Evolutionary conservation across 2,888 invertebrate genomes (phyloP).

Genomic region (Trichopoda pennipes): DNA sequence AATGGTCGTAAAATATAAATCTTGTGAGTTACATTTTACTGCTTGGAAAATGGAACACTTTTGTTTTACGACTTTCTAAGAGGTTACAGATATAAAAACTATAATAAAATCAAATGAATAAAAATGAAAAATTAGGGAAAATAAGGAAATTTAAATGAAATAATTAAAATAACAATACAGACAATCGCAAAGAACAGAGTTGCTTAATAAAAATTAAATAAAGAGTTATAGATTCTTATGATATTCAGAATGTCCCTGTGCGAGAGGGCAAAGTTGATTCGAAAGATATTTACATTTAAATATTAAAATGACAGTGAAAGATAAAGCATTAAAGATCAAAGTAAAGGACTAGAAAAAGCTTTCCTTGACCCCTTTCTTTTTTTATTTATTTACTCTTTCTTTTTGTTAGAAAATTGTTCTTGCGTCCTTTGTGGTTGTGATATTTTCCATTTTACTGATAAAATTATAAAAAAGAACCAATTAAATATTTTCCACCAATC

Average conservation of each 20-base stretch:
- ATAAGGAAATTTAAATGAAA: slow-evolving; percentile 54
- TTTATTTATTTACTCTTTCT: neutral
- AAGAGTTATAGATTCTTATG: neutral
- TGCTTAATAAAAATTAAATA: neutral
- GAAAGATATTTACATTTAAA: slow-evolving; percentile 74
- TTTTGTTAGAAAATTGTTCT: neutral
- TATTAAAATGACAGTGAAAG: slow-evolving; percentile 74
- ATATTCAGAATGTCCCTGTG: neutral
- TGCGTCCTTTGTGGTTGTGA: no score
- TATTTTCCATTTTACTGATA: no score
- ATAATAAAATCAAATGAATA: slow-evolving; percentile 52
- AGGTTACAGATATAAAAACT: slow-evolving; percentile 67
- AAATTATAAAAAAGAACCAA: no score
- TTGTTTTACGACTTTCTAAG: slow-evolving; percentile 79
- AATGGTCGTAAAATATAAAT: slow-evolving; percentile 67
- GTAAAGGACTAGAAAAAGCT: neutral
- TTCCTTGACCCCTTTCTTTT: slow-evolving; percentile 45
- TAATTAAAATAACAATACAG: neutral
- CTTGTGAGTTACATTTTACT: slow-evolving; percentile 57
- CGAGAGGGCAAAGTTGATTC: slow-evolving; percentile 2
- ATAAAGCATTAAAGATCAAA: neutral
- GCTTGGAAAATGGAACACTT: slow-evolving; percentile 66
- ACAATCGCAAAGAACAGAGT: neutral
- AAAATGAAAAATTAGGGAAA: slow-evolving; percentile 16
- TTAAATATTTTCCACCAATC: no score